These are phyloP conservation scores for Netelia virgata DNA, from an alignment of 2,888 invertebrate species.

Conservation along the genomic window DNA sequence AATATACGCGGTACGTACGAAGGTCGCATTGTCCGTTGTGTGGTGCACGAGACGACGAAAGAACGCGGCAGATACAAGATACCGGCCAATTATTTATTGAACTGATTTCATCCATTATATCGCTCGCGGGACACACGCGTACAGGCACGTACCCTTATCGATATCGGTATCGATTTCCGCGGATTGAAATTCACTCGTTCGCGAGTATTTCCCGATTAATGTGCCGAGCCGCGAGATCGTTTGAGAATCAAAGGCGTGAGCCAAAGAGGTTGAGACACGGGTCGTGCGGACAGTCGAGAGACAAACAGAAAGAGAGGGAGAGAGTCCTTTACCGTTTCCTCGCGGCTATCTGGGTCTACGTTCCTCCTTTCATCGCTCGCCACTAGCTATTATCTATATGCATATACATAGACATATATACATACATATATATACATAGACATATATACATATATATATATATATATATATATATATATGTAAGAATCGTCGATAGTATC, in stretches of 20 bases:
- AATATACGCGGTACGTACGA: constrained; percentile 26
- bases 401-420: no score
- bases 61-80: constrained; percentile 48
- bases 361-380: no score
- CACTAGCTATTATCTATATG: background rate
- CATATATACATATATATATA: background rate
- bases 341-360: constrained; percentile 13
- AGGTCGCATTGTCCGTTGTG: constrained; percentile 52
- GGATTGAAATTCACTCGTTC: constrained; percentile 66
- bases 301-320: background rate
- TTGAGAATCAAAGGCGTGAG: constrained; percentile 51
- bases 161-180: constrained; percentile 60
- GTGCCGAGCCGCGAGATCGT: constrained; percentile 8
- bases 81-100: constrained; percentile 64
- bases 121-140: background rate
- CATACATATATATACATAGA: background rate
- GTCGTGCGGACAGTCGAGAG: constrained; percentile 35
- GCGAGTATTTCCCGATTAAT: constrained; percentile 9
- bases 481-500: constrained; percentile 60
- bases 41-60: constrained; percentile 28
- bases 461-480: background rate
- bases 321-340: constrained; percentile 42
- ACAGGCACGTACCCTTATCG: constrained; percentile 25
- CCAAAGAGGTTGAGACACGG: constrained; percentile 51
- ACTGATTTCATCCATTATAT: constrained; percentile 53